Percentiles rank a stretch among this genome's conserved stretches.
phyloP scores from a whole-genome alignment of 2,113 vertebrate genomes.

The Forbesichthys papilliferus region DNA sequence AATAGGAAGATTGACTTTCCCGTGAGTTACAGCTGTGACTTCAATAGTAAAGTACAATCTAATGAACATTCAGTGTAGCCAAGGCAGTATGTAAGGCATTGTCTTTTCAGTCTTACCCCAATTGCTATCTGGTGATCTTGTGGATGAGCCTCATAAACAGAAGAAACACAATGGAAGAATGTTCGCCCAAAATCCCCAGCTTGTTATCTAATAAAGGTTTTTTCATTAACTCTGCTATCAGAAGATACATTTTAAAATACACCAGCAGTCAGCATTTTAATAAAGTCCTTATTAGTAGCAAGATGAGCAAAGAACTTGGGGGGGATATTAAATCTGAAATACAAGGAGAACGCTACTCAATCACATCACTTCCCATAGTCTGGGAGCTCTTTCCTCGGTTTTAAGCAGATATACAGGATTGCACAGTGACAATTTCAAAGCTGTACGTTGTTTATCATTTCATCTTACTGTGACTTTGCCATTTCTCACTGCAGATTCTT shows the following conservation, averaged over 20 bases:
- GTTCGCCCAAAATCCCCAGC: conserved; percentile 2
- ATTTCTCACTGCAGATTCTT: not conserved
- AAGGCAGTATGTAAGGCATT: too few relatives aligned
- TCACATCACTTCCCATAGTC: not conserved
- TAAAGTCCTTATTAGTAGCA: conserved; percentile 15
- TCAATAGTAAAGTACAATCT: too few relatives aligned
- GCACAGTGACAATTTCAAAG: not conserved
- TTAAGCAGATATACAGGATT: not conserved
- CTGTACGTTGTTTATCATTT: not conserved
- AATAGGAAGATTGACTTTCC: too few relatives aligned
- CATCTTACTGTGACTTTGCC: too few relatives aligned
- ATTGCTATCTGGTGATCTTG: too few relatives aligned
- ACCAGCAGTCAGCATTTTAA: conserved; percentile 27
- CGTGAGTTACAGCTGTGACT: too few relatives aligned
- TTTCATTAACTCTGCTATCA: not conserved
- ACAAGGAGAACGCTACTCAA: conserved; percentile 1
- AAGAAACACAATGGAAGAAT: conserved; percentile 6
- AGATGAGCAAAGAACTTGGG: conserved; percentile 4
- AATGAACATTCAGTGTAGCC: too few relatives aligned
- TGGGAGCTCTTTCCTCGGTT: conserved; percentile 8
- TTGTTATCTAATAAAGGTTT: conserved; percentile 2
- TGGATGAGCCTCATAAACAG: too few relatives aligned
- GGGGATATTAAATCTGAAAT: not conserved
- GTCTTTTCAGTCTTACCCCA: too few relatives aligned
- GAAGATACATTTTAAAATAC: conserved; percentile 5